phyloP scores from a whole-genome alignment of 64 coral and sea anemone genomes.

The Exaiptasia diaphana region DNA sequence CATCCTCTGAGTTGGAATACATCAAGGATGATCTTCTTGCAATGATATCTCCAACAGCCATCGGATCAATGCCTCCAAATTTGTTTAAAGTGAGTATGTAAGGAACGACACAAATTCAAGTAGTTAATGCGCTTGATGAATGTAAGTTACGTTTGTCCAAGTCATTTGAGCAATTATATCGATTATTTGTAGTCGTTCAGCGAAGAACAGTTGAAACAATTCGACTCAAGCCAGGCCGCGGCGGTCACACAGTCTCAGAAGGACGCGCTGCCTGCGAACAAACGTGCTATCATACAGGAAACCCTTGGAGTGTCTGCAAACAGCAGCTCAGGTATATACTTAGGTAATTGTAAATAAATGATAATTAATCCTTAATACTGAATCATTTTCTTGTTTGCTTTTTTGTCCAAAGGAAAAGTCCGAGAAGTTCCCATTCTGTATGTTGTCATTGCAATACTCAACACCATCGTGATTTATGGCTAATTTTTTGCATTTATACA shows the following conservation, averaged over 20 bases:
- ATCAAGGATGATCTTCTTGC: background rate
- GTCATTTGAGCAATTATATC: background rate
- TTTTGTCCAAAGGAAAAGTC: too few species aligned
- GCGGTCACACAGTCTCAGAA: background rate
- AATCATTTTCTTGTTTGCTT: too few species aligned
- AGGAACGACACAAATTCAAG: background rate
- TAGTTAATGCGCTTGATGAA: background rate
- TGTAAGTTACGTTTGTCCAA: background rate
- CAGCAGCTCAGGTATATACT: too few species aligned
- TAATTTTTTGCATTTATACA: too few species aligned
- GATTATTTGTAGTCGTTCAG: background rate
- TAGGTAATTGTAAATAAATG: too few species aligned
- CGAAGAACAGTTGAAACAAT: background rate
- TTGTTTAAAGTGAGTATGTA: slow-evolving; percentile 5
- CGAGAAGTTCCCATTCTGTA: too few species aligned
- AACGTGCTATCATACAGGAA: background rate
- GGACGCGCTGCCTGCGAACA: background rate
- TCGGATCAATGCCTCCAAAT: background rate
- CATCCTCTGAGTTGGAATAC: background rate
- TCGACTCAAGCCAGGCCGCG: slow-evolving; percentile 12
- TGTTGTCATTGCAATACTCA: too few species aligned
- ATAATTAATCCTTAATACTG: too few species aligned
- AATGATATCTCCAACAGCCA: slow-evolving; percentile 11
- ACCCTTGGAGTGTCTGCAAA: too few species aligned
- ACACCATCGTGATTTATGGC: too few species aligned